Evolutionary conservation across 92 coral and sea anemone species (phyloP).

Genomic region (Zoanthus sociatus): DNA sequence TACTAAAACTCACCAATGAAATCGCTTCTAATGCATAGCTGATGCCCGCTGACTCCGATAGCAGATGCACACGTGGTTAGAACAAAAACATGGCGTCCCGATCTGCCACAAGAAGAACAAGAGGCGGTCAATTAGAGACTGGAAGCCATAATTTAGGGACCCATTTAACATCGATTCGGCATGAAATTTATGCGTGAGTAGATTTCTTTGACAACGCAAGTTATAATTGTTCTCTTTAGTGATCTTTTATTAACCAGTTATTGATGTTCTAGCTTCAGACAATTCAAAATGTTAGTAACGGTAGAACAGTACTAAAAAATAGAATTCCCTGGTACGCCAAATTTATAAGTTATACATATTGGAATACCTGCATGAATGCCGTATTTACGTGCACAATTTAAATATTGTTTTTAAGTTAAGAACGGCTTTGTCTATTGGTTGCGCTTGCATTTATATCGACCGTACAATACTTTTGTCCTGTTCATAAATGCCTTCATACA

Average conservation of each 20-base stretch:
- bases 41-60: conserved; percentile 29
- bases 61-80: neutral
- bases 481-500: too few relatives aligned
- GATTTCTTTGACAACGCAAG: neutral
- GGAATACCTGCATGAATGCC: too few relatives aligned
- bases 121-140: neutral
- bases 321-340: too few relatives aligned
- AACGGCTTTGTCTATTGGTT: too few relatives aligned
- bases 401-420: too few relatives aligned
- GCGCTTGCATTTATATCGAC: too few relatives aligned
- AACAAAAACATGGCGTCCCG: conserved; percentile 28
- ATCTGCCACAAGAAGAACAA: neutral
- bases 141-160: neutral
- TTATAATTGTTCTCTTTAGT: too few relatives aligned
- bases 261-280: neutral
- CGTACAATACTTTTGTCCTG: too few relatives aligned
- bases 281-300: too few relatives aligned
- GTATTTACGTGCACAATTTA: too few relatives aligned
- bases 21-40: neutral
- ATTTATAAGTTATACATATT: too few relatives aligned
- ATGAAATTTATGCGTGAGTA: conserved; percentile 24
- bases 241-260: neutral
- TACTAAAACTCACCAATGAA: neutral
- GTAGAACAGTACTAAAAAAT: too few relatives aligned
- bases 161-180: neutral